Evolutionary conservation across 1,140 invertebrate species (phyloP).

Genomic region (Drosophila repleta): DNA sequence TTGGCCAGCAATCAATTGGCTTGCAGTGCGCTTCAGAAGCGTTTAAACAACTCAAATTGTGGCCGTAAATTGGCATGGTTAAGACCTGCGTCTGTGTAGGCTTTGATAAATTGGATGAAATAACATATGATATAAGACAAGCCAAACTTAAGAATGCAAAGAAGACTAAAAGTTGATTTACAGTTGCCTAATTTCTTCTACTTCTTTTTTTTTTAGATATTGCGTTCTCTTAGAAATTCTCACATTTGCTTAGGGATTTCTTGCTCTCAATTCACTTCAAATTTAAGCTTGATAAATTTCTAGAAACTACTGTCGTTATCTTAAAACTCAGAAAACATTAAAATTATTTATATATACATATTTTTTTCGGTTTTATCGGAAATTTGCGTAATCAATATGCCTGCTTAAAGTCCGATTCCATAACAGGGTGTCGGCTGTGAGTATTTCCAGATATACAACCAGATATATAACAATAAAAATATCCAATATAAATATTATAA

Average conservation of each 20-base stretch:
- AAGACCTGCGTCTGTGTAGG: background rate
- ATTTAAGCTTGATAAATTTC: background rate
- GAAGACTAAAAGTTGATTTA: no score
- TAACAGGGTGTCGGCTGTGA: no score
- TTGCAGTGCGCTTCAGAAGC: constrained; percentile 16
- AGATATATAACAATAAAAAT: no score
- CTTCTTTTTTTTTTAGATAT: no score
- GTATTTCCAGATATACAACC: background rate
- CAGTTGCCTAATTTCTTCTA: no score
- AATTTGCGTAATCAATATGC: background rate
- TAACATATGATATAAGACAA: constrained; percentile 5
- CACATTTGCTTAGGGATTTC: background rate
- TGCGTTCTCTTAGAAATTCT: background rate
- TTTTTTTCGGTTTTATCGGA: background rate
- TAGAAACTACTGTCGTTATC: background rate
- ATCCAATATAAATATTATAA: no score
- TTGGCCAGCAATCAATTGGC: constrained; percentile 66
- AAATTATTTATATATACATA: no score
- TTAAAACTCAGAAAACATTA: background rate
- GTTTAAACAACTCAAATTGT: constrained; percentile 7
- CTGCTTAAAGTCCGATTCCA: background rate
- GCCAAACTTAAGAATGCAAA: background rate
- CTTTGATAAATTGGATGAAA: background rate
- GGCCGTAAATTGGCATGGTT: constrained; percentile 33
- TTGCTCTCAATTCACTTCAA: background rate